Conservation (phyloP, 2,888 invertebrate species). For the Aporophyla nigra region DNA sequence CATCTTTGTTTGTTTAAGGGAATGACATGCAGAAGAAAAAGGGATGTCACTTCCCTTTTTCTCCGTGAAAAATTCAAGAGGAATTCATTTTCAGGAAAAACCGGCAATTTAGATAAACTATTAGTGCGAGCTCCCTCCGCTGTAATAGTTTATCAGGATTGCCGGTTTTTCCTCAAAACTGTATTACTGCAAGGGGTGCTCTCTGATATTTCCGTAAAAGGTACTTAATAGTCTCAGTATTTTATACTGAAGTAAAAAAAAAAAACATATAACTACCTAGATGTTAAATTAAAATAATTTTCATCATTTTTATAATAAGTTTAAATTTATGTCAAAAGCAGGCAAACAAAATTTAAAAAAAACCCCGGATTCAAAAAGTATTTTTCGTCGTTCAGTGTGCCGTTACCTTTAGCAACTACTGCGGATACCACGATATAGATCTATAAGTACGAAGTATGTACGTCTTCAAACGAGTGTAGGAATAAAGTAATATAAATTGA, state of each 20-base stretch:
- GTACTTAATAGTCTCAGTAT: neutral
- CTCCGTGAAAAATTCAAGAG: too few species aligned
- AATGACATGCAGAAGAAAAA: neutral
- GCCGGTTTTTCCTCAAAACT: too few species aligned
- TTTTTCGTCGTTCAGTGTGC: neutral
- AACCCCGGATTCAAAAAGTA: too few species aligned
- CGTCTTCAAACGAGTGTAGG: neutral
- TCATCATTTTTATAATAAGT: neutral
- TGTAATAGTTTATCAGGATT: too few species aligned
- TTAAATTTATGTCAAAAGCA: neutral
- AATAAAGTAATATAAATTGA: constrained; percentile 2
- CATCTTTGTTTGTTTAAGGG: neutral
- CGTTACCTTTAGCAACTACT: neutral
- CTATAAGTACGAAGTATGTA: neutral
- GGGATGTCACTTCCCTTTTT: too few species aligned
- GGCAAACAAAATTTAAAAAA: too few species aligned
- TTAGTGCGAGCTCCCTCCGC: too few species aligned
- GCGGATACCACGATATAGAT: neutral
- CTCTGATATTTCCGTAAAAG: too few species aligned
- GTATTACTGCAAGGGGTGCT: too few species aligned
- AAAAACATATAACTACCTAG: neutral
- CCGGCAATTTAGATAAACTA: too few species aligned
- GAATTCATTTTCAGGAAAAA: too few species aligned
- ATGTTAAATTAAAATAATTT: neutral
- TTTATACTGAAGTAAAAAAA: neutral